Evolutionary conservation across 2,888 invertebrate species (phyloP), one percentile per base, ranked within the genome.

Genomic region (Xestia c-nigrum): DNA sequence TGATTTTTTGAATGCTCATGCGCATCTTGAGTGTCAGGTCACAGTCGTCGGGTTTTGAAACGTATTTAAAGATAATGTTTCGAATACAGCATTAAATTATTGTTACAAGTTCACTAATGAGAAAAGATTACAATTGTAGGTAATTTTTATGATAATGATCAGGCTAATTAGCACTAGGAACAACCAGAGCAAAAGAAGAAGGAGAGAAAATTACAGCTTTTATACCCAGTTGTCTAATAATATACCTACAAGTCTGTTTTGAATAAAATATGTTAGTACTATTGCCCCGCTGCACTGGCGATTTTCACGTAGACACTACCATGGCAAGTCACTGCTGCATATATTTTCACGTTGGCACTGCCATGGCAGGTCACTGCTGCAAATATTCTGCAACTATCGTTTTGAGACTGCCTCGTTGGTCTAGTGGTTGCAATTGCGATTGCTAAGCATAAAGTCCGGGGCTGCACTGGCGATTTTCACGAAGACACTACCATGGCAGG

Each of bases 1-100:
- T 70, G 68, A 76, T 82, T 83, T 83, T 87, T 87, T 84, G 73
- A 86, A 74, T 76, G 59, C 68, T 52, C 55, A 46, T 76, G 59
- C 68, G 52, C 50, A 46, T 76, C 40, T 73, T 5, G 66, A 67
- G 76, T 63, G 63, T 78, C 80, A 86, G 2, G n/a, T 24, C 69
- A 40, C 84, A 84, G 72, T 47, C 63, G 68, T 71, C 50, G 83
- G 7, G 63, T 86, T 85, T 78, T 14, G 21, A 59, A 46, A 46
- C n/a, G 16, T 24, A 19, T 81, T 57, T 43, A 12, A 65, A 16
- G 43, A 16, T 19, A 40, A 40, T 43, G 6, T 43, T 73, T 31
- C 31, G 21, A 64, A 50, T 43, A 59, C 6, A 40, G 38, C 31
- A 40, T 55, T 16, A 16, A 52, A 38, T 12, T 24, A 47, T 47